phyloP scores from a whole-genome alignment of 2,888 invertebrate genomes.

The Bugula neritina region DNA sequence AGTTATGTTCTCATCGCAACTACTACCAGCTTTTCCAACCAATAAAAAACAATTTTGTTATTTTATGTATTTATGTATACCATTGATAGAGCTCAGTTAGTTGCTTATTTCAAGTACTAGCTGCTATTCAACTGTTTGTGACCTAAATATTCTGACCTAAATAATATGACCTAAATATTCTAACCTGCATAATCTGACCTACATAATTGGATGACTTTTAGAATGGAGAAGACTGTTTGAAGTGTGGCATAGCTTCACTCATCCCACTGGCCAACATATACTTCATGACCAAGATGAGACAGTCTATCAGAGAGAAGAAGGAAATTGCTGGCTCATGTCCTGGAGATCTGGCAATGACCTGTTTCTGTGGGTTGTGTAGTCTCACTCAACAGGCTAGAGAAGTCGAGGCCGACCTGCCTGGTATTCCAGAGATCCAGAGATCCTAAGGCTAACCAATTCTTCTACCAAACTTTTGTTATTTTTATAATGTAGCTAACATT shows the following conservation, averaged over 20 bases:
- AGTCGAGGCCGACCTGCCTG: constrained; percentile 12
- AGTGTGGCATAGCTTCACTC: background rate
- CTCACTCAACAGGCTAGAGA: background rate
- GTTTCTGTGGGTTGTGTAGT: background rate
- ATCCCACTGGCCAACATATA: constrained; percentile 11
- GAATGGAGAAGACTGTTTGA: constrained; percentile 19
- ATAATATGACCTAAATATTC: too few relatives aligned
- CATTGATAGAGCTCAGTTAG: too few relatives aligned
- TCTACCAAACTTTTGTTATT: background rate
- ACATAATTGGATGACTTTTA: too few relatives aligned
- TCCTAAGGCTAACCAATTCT: too few relatives aligned
- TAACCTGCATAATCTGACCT: too few relatives aligned
- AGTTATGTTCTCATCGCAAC: too few relatives aligned
- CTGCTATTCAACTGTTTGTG: too few relatives aligned
- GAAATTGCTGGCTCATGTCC: background rate
- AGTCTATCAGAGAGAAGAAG: constrained; percentile 16
- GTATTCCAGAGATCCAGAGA: constrained; percentile 19
- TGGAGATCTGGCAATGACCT: background rate
- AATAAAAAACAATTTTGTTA: too few relatives aligned
- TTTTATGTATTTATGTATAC: too few relatives aligned
- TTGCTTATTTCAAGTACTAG: too few relatives aligned
- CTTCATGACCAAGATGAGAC: constrained; percentile 13
- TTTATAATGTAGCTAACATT: background rate
- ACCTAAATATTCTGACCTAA: too few relatives aligned
- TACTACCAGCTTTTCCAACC: too few relatives aligned